Evolutionary conservation across 1,140 invertebrate genomes (phyloP).

Genomic region (Microplitis mediator): DNA sequence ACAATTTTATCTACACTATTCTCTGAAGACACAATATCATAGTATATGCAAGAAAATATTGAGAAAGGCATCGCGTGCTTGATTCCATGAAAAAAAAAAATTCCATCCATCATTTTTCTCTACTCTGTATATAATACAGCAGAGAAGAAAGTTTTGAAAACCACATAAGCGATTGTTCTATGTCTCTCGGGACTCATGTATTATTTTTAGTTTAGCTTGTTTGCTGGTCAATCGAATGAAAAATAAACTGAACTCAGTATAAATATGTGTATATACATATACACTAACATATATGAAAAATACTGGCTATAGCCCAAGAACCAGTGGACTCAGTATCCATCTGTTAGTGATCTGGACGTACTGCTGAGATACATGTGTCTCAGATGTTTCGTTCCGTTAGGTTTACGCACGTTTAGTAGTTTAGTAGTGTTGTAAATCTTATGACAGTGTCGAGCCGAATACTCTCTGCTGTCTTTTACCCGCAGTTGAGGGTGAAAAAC

Average conservation of each 20-base stretch:
- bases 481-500: slow-evolving; percentile 28
- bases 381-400: not conserved
- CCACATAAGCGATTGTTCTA: slow-evolving; percentile 15
- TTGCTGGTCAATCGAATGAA: slow-evolving; percentile 32
- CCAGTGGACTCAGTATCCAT: not conserved
- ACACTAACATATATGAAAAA: not conserved
- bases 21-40: not conserved
- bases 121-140: too few species aligned
- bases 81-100: not conserved
- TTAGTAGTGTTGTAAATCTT: slow-evolving; percentile 45
- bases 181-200: slow-evolving; percentile 17
- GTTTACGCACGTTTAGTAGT: not conserved
- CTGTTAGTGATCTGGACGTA: not conserved
- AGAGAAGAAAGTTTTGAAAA: slow-evolving; percentile 4
- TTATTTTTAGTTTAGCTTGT: slow-evolving; percentile 36
- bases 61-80: not conserved
- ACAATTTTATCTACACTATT: too few species aligned
- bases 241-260: slow-evolving; percentile 13
- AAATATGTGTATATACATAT: not conserved
- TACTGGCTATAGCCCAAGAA: not conserved
- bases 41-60: not conserved
- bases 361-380: slow-evolving; percentile 39
- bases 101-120: slow-evolving; percentile 34
- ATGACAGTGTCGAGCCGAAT: not conserved
- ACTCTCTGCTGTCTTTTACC: slow-evolving; percentile 1